phyloP scores from a whole-genome alignment of 1,140 invertebrate genomes.

The Solenopsis invicta region DNA sequence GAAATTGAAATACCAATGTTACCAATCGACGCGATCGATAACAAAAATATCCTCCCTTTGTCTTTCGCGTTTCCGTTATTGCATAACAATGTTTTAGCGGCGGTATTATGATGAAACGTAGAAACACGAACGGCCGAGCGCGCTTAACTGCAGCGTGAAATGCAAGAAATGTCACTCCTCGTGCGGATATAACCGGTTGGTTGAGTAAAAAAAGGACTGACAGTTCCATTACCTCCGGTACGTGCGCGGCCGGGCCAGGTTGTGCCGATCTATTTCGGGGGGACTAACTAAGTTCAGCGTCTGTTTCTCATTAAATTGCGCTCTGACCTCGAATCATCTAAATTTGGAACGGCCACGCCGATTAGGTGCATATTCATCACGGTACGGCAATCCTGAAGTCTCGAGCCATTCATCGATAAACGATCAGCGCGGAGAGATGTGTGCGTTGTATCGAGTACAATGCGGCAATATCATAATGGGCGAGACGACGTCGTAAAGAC shows the following conservation, averaged over 20 bases:
- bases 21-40: slow-evolving; percentile 9
- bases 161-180: slow-evolving; percentile 65
- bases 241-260: slow-evolving; percentile 67
- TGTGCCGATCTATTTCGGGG: slow-evolving; percentile 85
- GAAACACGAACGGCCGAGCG: slow-evolving; percentile 7
- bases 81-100: slow-evolving; percentile 37
- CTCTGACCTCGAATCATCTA: slow-evolving; percentile 86
- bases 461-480: not conserved
- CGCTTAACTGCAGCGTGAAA: slow-evolving; percentile 50
- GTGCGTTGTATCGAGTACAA: not conserved
- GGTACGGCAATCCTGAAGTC: slow-evolving; percentile 37
- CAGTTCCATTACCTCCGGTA: slow-evolving; percentile 71
- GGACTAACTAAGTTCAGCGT: slow-evolving; percentile 84
- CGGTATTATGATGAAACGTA: slow-evolving; percentile 43
- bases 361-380: slow-evolving; percentile 79
- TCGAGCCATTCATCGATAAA: slow-evolving; percentile 14
- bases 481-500: not conserved
- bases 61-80: not conserved
- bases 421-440: not conserved
- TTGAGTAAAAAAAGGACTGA: slow-evolving; percentile 50
- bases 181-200: slow-evolving; percentile 64
- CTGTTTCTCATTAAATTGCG: slow-evolving; percentile 87
- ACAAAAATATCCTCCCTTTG: not conserved
- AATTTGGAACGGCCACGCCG: slow-evolving; percentile 84
- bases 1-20: slow-evolving; percentile 51